Conservation (phyloP, 1,140 invertebrate genomes). For the Papilio polytes region DNA sequence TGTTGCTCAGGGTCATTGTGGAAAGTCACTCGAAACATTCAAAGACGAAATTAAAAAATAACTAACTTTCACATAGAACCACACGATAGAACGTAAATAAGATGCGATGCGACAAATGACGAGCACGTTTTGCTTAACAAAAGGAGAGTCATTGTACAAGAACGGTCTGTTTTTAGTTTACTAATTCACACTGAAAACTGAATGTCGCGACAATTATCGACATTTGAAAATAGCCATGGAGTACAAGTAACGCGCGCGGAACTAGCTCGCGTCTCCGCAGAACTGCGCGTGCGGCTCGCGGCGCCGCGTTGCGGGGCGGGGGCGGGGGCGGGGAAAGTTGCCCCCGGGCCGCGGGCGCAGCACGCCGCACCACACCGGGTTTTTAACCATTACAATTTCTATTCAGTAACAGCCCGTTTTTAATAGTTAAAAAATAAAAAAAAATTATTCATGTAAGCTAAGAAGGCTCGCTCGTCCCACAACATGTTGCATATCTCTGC, state of each 20-base stretch:
- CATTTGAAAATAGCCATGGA: neutral
- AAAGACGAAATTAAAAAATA: conserved; percentile 8
- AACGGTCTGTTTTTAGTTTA: neutral
- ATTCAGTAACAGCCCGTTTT: neutral
- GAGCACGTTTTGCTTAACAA: conserved; percentile 50
- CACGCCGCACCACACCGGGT: neutral
- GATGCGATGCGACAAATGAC: conserved; percentile 42
- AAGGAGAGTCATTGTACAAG: conserved; percentile 49
- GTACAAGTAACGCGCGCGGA: conserved; percentile 2
- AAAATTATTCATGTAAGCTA: too few relatives aligned
- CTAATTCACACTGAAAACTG: conserved; percentile 35
- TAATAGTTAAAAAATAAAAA: neutral
- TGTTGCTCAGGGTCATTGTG: conserved; percentile 70
- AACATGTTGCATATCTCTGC: too few relatives aligned
- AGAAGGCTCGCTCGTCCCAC: too few relatives aligned
- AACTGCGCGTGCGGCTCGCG: conserved; percentile 15
- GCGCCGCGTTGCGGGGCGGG: neutral
- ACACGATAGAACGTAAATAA: neutral
- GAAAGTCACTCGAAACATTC: conserved; percentile 27
- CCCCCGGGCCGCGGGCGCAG: neutral
- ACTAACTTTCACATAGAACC: conserved; percentile 29
- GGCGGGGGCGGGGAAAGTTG: neutral
- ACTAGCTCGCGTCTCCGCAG: neutral
- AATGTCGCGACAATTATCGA: conserved; percentile 35
- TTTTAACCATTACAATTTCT: neutral